Evolutionary conservation across 1,140 invertebrate genomes (phyloP), one percentile per base, ranked within the genome.

Genomic region (Caenorhabditis remanei): DNA sequence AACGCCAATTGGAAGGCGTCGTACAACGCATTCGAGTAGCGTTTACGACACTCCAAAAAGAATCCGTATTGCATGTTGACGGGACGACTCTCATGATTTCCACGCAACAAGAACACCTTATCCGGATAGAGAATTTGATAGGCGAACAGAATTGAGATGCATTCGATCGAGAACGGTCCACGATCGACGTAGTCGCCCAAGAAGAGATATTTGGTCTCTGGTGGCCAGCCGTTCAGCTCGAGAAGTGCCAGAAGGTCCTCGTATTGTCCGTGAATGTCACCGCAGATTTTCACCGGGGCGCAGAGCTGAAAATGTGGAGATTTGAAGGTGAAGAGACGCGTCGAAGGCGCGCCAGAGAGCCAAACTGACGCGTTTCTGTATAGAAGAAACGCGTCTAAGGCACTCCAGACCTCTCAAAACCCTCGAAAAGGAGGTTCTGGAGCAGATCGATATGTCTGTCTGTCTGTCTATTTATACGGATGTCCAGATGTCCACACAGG

Each of bases 121-220:
- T 99, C 97, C 90, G 98, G 98, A 94, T 99, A 99, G 89, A 98
- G 95, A 94, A 98, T 97, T 92, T 95, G 95, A 91, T 95, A 95
- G 32, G 90, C 90, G 55, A 92, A 90, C 13, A 92, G 86, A 13
- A 92, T 83, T 21, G 83, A 67, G 19, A 92, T 87, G 61, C 94
- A 93, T 92, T 94, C 94, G 89, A 94, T 93, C 87, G 93, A 93
- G 90, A 93, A 94, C 87, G 93, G 93, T 83, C 94, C 94, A 89
- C 94, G 91, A 90, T 94, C 94, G 87, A 94, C 94, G 91, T 94
- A 94, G 90, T 94, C 94, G 75, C 94, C 94, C 46, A 94, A 90
- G 89, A 94, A 94, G 86, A 94, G 91, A 91, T 93, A 87, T 32
- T 24, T 82, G 2, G 75, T 86, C 63, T 71, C 85, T 46, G 85